These are phyloP conservation scores for Gymnoscopelus braueri DNA, from an alignment of 2,797 vertebrate genomes.

Conservation along the genomic window DNA sequence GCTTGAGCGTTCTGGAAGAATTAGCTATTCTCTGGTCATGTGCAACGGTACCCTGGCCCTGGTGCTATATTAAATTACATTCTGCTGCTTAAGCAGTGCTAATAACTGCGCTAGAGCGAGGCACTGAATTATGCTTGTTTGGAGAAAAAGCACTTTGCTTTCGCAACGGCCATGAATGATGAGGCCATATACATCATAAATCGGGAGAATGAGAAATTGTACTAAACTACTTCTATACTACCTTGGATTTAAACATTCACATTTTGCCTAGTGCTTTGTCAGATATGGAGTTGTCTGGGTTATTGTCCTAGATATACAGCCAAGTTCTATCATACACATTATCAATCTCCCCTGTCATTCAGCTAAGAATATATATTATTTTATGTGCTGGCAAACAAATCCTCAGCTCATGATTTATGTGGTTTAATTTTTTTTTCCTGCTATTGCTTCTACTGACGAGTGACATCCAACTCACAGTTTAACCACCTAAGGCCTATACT, in stretches of 20 bases:
- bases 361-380: constrained; percentile 15
- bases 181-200: constrained; percentile 53
- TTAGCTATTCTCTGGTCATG: constrained; percentile 74
- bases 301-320: constrained; percentile 21
- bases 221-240: constrained; percentile 32
- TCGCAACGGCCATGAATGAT: constrained; percentile 43
- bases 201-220: constrained; percentile 37
- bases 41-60: constrained; percentile 59
- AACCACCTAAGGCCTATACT: too few species aligned
- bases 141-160: constrained; percentile 44
- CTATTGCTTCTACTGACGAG: background rate
- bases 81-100: constrained; percentile 56
- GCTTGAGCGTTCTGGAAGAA: constrained; percentile 71
- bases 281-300: constrained; percentile 26
- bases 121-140: constrained; percentile 47
- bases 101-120: constrained; percentile 64
- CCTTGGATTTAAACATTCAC: constrained; percentile 33
- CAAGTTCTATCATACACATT: constrained; percentile 38
- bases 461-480: too few species aligned
- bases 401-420: constrained; percentile 22
- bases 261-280: constrained; percentile 42
- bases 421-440: background rate
- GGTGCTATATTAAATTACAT: constrained; percentile 60
- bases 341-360: constrained; percentile 29
- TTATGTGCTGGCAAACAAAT: constrained; percentile 21